Evolutionary conservation across 2,888 invertebrate genomes (phyloP).

Genomic region (Hirtodrosophila confusa): DNA sequence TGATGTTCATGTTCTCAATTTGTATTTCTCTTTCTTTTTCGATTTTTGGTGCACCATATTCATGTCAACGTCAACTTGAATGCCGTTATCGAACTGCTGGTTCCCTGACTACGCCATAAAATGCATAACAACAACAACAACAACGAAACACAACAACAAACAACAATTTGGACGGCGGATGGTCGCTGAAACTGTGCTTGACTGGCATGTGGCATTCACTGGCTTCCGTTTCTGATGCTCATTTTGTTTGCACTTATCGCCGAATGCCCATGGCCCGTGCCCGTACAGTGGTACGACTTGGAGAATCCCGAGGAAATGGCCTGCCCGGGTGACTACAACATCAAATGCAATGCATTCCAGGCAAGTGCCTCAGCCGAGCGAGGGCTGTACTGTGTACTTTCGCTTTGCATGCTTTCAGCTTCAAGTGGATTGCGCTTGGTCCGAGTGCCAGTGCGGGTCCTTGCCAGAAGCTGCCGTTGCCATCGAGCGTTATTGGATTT

Average conservation of each 20-base stretch:
- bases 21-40: conserved; percentile 30
- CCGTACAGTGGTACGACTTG: conserved; percentile 91
- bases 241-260: conserved; percentile 78
- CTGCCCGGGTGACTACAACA: conserved; percentile 90
- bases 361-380: conserved; percentile 63
- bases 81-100: conserved; percentile 63
- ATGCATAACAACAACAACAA: conserved; percentile 54
- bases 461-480: conserved; percentile 68
- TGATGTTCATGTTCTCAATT: conserved; percentile 35
- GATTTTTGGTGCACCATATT: conserved; percentile 49
- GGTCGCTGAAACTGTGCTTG: conserved; percentile 65
- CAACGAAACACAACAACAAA: conserved; percentile 1
- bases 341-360: conserved; percentile 87
- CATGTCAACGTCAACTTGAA: conserved; percentile 63
- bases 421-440: conserved; percentile 48
- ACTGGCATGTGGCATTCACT: conserved; percentile 75
- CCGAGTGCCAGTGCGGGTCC: conserved; percentile 56
- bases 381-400: conserved; percentile 51
- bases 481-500: conserved; percentile 80
- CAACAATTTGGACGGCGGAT: conserved; percentile 41
- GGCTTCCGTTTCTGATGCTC: conserved; percentile 73
- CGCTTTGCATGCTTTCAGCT: conserved; percentile 73
- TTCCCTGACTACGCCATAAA: conserved; percentile 54
- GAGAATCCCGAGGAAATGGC: conserved; percentile 91
- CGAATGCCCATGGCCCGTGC: conserved; percentile 52